Percentiles rank a stretch among this genome's conserved stretches.
phyloP scores from a whole-genome alignment of 1,140 invertebrate genomes.

The Drosophila tristis region DNA sequence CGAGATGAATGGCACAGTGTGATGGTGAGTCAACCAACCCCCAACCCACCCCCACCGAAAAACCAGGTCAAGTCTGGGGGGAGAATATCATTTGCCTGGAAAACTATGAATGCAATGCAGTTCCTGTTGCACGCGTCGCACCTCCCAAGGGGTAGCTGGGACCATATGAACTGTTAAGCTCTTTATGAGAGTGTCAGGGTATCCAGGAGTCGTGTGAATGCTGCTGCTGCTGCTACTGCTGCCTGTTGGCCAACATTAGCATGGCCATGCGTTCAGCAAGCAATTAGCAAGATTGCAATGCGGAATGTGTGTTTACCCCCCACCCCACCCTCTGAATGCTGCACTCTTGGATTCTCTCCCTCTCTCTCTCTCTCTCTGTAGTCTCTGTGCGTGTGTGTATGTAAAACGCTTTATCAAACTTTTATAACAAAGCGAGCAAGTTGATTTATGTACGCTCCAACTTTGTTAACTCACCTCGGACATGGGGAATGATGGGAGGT shows the following conservation, averaged over 20 bases:
- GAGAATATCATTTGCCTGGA: slow-evolving; percentile 1
- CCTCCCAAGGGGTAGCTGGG: too few relatives aligned
- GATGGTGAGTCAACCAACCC: slow-evolving; percentile 85
- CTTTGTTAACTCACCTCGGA: slow-evolving; percentile 78
- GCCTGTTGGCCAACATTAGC: slow-evolving; percentile 55
- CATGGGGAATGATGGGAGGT: slow-evolving; percentile 12
- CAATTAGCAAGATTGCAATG: slow-evolving; percentile 82
- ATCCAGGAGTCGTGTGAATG: slow-evolving; percentile 17
- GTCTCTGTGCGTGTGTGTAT: slow-evolving; percentile 38
- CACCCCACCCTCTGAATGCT: background rate
- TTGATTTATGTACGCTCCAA: slow-evolving; percentile 79
- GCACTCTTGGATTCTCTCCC: background rate
- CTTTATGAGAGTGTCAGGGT: slow-evolving; percentile 16
- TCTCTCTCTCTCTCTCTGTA: background rate
- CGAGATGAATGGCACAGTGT: slow-evolving; percentile 95
- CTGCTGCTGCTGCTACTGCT: background rate
- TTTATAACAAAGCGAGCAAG: slow-evolving; percentile 76
- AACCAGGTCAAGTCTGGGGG: slow-evolving; percentile 42
- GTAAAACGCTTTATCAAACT: slow-evolving; percentile 81
- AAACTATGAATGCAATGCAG: background rate
- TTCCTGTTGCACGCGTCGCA: too few relatives aligned
- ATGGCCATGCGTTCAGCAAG: slow-evolving; percentile 65
- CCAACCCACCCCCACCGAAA: background rate
- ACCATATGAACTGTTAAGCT: too few relatives aligned
- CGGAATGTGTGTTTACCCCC: slow-evolving; percentile 48